Evolutionary conservation across 2,888 invertebrate genomes (phyloP), one percentile per base, ranked within the genome.

Genomic region (Brachynemurus nebulosus): DNA sequence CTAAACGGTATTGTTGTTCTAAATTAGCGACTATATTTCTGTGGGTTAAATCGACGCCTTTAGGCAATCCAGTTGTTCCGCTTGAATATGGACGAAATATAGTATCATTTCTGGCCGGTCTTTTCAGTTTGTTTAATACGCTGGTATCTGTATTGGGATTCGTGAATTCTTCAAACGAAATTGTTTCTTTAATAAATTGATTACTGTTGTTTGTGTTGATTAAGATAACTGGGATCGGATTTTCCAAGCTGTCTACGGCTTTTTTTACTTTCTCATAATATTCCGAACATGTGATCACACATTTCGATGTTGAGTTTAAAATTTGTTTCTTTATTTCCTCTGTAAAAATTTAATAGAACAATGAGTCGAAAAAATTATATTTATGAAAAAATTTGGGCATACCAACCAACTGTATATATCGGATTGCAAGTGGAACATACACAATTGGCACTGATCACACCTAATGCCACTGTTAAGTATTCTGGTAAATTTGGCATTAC

Each of bases 31-130:
- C 52, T 1, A 78, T 49, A 60, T 75, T 76, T 23, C 56, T 63
- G 59, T 81, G 76, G 0, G 76, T 71, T 1, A 84, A 65, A 53
- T 74, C 69, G 0, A 85, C 84, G 3, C 82, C 84, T 65, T 86
- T 86, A 0, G 85, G 80, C 41, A 81, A 49, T 0, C 91, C 91
- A 0, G 89, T 90, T 0, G 91, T 91, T 1, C 86, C 86, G 59
- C 88, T 88, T 2, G 88, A 89, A 61, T 83, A 90, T 1, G 86
- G 88, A 55, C 90, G 64, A 23, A 83, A 62, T 0, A 74, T 74
- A 4, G 78, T 59, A 51, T 84, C 82, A 11, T 79, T 69, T 2
- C 68, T 58, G 39, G 58, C 63, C 46, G 67, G 58, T 46, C 64
- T 63, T 46, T 66, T 67, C 35, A 76, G 52, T 23, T 68, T 52